Conservation (phyloP, 2,113 vertebrate species). For the Salvelinus namaycush region DNA sequence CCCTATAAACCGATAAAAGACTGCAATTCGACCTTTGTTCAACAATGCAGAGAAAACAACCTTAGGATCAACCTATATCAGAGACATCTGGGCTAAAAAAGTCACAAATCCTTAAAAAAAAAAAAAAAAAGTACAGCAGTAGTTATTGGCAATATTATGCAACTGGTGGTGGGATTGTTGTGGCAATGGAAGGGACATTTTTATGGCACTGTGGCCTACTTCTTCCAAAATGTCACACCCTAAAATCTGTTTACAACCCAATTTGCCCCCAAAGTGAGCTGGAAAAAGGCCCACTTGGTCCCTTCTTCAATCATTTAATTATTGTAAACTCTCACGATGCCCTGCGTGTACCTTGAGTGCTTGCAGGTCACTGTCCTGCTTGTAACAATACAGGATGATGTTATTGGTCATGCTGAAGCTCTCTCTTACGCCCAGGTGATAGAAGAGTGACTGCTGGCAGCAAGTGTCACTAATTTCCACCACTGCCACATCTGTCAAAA, state of each 20-base stretch:
- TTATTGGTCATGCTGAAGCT: conserved; percentile 93
- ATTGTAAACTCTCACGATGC: background rate
- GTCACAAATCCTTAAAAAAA: background rate
- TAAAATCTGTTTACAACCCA: background rate
- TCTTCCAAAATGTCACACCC: background rate
- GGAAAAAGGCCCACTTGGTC: background rate
- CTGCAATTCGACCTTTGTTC: background rate
- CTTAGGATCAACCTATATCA: background rate
- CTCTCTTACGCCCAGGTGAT: conserved; percentile 87
- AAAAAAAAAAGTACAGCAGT: no score
- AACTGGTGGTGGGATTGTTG: background rate
- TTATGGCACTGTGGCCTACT: background rate
- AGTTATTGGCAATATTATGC: background rate
- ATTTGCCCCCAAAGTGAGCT: background rate
- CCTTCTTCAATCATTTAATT: background rate
- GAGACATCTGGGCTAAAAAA: background rate
- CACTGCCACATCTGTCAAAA: conserved; percentile 82
- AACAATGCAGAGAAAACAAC: background rate
- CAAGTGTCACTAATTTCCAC: conserved; percentile 85
- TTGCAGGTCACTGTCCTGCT: conserved; percentile 77
- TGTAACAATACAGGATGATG: conserved; percentile 83
- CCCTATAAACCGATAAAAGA: background rate
- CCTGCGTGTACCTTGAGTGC: conserved; percentile 76
- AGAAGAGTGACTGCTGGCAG: conserved; percentile 89
- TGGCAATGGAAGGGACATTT: background rate